These are phyloP conservation scores for Brenthis ino DNA, from an alignment of 2,888 invertebrate genomes.

Conservation along the genomic window DNA sequence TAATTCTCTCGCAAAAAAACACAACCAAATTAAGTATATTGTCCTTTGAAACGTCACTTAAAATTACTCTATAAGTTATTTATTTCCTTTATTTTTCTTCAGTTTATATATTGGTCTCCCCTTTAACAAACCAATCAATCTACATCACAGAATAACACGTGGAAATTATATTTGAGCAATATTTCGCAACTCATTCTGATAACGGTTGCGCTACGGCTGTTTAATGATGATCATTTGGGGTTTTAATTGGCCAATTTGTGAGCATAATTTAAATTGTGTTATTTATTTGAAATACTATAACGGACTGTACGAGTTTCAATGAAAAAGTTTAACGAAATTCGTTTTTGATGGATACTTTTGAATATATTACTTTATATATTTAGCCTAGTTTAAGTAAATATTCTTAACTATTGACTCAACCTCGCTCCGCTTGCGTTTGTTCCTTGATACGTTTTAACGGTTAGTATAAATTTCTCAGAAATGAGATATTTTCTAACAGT, in stretches of 20 bases:
- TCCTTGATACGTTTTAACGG: no score
- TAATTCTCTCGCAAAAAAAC: no score
- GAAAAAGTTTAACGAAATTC: neutral
- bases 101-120: neutral
- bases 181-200: slow-evolving; percentile 36
- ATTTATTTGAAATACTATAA: slow-evolving; percentile 4
- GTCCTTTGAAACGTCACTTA: no score
- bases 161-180: slow-evolving; percentile 35
- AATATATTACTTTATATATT: no score
- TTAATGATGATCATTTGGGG: slow-evolving; percentile 31
- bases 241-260: slow-evolving; percentile 37
- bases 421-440: no score
- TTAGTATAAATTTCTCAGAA: no score
- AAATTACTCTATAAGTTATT: neutral
- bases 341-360: no score
- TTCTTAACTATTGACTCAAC: no score
- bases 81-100: neutral
- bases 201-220: slow-evolving; percentile 29
- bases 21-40: no score
- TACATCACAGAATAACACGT: slow-evolving; percentile 37
- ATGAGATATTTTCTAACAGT: no score
- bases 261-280: slow-evolving; percentile 16
- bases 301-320: neutral
- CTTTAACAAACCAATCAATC: slow-evolving; percentile 35
- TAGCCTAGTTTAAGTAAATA: no score